A percentile compares a stretch with the other conserved stretches of the same genome.
phyloP scores from a whole-genome alignment of 2,113 vertebrate genomes.

The Bos javanicus region DNA sequence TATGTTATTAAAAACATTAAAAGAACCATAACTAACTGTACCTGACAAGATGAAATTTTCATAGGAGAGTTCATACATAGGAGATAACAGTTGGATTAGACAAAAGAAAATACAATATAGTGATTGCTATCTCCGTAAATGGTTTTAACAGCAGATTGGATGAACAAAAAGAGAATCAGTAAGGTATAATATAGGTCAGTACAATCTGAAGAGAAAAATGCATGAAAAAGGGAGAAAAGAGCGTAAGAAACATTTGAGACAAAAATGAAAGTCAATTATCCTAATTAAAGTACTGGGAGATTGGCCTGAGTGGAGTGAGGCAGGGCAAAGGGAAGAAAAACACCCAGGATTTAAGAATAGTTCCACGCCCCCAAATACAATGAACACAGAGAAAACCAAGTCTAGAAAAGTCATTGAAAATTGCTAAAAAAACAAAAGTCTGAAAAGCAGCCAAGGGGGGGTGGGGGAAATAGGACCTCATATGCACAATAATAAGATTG shows the following conservation, averaged over 20 bases:
- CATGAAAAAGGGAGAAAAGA: neutral
- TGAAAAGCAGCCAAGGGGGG: neutral
- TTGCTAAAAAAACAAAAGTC: neutral
- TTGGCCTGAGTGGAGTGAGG: no score
- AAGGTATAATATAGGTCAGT: neutral
- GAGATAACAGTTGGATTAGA: neutral
- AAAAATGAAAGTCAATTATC: neutral
- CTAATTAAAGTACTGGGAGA: neutral
- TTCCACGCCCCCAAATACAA: neutral
- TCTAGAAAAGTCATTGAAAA: neutral
- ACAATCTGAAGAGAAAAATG: neutral
- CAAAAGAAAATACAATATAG: neutral
- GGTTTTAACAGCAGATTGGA: neutral
- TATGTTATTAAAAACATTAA: neutral
- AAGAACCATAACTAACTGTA: neutral
- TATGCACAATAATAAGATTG: neutral
- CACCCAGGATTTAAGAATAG: neutral
- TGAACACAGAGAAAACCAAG: neutral
- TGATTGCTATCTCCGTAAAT: neutral
- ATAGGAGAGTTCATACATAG: neutral
- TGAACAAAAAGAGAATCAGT: neutral
- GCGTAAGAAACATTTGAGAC: neutral
- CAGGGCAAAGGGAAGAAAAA: neutral
- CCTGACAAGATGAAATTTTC: neutral
- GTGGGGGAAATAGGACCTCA: neutral